Conservation (phyloP, 1,140 invertebrate genomes). For the Stenopsyche tienmushanensis region DNA sequence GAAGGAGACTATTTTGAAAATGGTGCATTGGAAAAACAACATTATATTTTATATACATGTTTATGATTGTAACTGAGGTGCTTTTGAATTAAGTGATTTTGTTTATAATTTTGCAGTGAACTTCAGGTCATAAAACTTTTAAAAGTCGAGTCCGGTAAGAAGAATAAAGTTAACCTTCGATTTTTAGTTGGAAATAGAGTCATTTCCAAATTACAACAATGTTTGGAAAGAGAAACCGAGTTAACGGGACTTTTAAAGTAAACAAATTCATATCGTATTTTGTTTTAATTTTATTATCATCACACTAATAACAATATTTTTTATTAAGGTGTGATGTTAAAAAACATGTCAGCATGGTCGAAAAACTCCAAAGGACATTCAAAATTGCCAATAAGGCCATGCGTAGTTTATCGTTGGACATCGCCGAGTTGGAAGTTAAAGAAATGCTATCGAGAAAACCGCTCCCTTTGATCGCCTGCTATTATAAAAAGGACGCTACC, state of each 20-base stretch:
- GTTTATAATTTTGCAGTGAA: slow-evolving; percentile 54
- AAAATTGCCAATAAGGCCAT: slow-evolving; percentile 66
- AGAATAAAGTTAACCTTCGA: slow-evolving; percentile 66
- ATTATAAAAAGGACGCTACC: slow-evolving; percentile 72
- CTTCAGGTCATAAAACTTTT: slow-evolving; percentile 78
- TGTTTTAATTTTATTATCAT: neutral
- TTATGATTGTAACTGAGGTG: neutral
- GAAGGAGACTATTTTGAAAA: too few species aligned
- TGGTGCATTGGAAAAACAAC: too few species aligned
- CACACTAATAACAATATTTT: slow-evolving; percentile 14
- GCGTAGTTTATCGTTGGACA: slow-evolving; percentile 63
- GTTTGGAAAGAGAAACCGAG: slow-evolving; percentile 66
- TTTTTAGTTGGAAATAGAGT: slow-evolving; percentile 75
- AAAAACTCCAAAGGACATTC: slow-evolving; percentile 69
- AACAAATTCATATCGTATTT: too few species aligned
- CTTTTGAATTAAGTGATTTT: neutral
- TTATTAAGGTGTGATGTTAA: slow-evolving; percentile 63
- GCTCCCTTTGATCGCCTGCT: slow-evolving; percentile 58
- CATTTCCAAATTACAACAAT: slow-evolving; percentile 58
- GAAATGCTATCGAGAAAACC: slow-evolving; percentile 58
- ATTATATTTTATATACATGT: too few species aligned
- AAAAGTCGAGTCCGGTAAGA: slow-evolving; percentile 70
- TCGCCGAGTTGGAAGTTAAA: slow-evolving; percentile 65
- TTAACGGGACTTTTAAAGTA: slow-evolving; percentile 70
- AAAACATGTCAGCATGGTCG: slow-evolving; percentile 67